Evolutionary conservation across 2,797 vertebrate genomes (phyloP), one percentile per base, ranked within the genome.

Genomic region (Anguilla pacifica): DNA sequence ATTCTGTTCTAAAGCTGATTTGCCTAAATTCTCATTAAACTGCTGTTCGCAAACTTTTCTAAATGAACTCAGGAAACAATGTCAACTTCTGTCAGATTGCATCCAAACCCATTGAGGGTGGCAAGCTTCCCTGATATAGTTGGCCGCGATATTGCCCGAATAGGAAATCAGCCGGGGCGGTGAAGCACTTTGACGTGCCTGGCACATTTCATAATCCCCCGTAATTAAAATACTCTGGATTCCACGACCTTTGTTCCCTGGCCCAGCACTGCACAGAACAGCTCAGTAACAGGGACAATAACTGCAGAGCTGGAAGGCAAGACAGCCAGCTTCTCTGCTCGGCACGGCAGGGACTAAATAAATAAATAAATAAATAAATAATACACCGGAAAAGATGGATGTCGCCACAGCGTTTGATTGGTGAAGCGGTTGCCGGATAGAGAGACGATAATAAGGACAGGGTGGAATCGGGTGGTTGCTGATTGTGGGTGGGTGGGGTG

Each of bases 181-280:
- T 88, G 91, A 93, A 90, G 90, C 90, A 90, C 35, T 90, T 19
- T 25, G 87, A 39, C 59, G 11, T 49, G 70, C 88, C 88, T 93
- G 94, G 93, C 90, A 94, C 90, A 92, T 92, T 88, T 91, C 89
- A 93, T 96, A 94, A 94, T 95, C 93, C 92, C 85, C 89, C 92
- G 91, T 94, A 94, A 94, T 95, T 91, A 94, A 91, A 95, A 93
- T 93, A 93, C 92, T 91, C 93, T 89, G 91, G 91, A 93, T 94
- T 92, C 93, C 87, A 90, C 31, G 88, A 86, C 91, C 91, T 94
- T 95, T 94, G 93, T 94, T 92, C 91, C 91, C 88, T 93, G 90
- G 85, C 89, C 87, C 85, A 86, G 91, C 92, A 92, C 92, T 90
- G 93, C 88, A 87, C 88, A 90, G 79, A 88, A 89, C 39, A 92